Evolutionary conservation across 1,140 invertebrate genomes (phyloP).

Genomic region (Euschistus heros): DNA sequence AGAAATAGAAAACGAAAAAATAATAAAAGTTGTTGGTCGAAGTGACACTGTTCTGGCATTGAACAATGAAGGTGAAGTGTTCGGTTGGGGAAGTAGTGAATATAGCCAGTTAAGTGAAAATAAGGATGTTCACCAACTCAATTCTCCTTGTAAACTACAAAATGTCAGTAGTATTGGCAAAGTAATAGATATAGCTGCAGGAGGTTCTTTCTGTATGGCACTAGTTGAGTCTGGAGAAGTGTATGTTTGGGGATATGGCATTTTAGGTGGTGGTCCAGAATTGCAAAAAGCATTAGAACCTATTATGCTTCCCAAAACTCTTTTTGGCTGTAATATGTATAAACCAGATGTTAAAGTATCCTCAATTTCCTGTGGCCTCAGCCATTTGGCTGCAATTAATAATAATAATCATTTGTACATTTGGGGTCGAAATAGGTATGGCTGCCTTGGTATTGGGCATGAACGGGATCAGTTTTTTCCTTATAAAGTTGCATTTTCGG

Average conservation of each 20-base stretch:
- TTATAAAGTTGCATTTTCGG: constrained; percentile 54
- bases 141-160: constrained; percentile 36
- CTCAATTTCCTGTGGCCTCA: constrained; percentile 61
- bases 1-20: constrained; percentile 71
- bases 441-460: constrained; percentile 71
- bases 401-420: constrained; percentile 70
- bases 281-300: constrained; percentile 53
- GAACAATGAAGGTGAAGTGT: constrained; percentile 83
- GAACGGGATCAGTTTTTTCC: constrained; percentile 78
- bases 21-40: constrained; percentile 65
- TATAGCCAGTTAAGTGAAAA: constrained; percentile 72
- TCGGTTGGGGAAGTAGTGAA: constrained; percentile 96
- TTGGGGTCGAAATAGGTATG: constrained; percentile 80
- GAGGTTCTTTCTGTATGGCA: constrained; percentile 75
- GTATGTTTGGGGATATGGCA: constrained; percentile 87
- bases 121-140: constrained; percentile 2
- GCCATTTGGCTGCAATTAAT: constrained; percentile 69
- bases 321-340: constrained; percentile 80
- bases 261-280: constrained; percentile 77
- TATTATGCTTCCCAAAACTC: constrained; percentile 55
- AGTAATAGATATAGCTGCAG: constrained; percentile 69
- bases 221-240: constrained; percentile 73
- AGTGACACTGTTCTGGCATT: constrained; percentile 84
- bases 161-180: constrained; percentile 53
- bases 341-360: constrained; percentile 52